Conservation (phyloP, 1,140 invertebrate genomes). For the Rhagoletis zephyria region DNA sequence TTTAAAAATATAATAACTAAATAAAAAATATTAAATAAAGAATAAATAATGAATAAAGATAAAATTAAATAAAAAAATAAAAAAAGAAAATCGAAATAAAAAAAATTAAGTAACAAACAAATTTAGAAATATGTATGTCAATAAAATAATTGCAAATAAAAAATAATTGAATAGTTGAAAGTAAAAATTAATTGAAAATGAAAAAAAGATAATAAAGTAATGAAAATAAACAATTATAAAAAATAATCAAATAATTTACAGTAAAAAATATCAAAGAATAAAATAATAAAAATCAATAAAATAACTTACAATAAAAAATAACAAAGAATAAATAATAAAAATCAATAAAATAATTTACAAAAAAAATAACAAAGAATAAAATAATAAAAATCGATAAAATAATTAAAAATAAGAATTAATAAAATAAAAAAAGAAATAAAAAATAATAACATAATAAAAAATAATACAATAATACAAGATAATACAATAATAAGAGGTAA, state of each 20-base stretch:
- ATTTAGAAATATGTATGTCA: background rate
- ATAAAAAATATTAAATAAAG: background rate
- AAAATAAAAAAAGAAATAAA: background rate
- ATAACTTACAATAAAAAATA: background rate
- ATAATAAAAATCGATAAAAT: background rate
- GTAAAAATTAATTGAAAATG: background rate
- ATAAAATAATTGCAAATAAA: background rate
- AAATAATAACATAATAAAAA: background rate
- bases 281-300: background rate
- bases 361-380: background rate
- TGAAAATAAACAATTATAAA: background rate
- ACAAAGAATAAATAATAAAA: background rate
- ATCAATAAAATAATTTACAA: background rate
- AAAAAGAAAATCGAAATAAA: background rate
- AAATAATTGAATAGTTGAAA: slow-evolving; percentile 2
- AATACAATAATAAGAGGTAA: background rate
- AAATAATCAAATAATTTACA: background rate
- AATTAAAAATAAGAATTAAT: too few relatives aligned
- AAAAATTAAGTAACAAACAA: background rate
- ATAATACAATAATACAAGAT: background rate
- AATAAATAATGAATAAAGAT: background rate
- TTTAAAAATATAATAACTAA: background rate
- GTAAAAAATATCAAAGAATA: background rate
- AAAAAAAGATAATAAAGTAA: background rate
- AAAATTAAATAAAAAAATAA: background rate